Evolutionary conservation across 2,113 vertebrate species (phyloP), one percentile per base, ranked within the genome.

Genomic region (Illadopsis cleaveri): DNA sequence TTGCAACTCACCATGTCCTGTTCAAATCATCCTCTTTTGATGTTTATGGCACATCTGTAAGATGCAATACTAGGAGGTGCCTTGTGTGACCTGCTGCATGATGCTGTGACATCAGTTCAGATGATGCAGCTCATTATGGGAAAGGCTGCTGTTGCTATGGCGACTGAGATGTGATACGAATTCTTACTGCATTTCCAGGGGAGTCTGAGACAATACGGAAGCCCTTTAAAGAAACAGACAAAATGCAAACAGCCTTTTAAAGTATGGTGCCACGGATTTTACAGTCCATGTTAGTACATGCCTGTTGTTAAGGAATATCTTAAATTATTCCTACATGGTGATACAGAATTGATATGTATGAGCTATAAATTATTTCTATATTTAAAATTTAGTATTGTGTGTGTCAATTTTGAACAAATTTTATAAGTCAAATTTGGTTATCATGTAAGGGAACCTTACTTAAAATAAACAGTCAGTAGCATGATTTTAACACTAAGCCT

Each of bases 71-170:
- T 98, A 98, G 98, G 98, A 98, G 98, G 98, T 98, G 98, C 98
- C 98, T 98, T 96, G 97, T 98, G 97, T 98, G 98, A 98, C 98
- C 98, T 99, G 98, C 98, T 97, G 99, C 99, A 99, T 99, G 98
- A 98, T 98, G 98, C 98, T 98, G 98, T 99, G 98, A 98, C 98
- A 98, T 99, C 98, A 98, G 98, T 98, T 98, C 98, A 98, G 97
- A 99, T 99, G 99, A 99, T 99, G 98, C 99, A 98, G 99, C 99
- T 99, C 98, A 99, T 99, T 99, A 99, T 98, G 98, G 98, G 96
- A 98, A 98, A 98, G 96, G 77, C 98, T 98, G 98, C 98, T 98
- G 99, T 99, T 99, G 98, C 99, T 97, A 97, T 98, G 98, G 99
- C 98, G 98, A 99, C 99, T 68, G 97, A 98, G 98, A 98, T 98